phyloP scores from a whole-genome alignment of 2,888 invertebrate genomes.

The Cylindroiulus punctatus region DNA sequence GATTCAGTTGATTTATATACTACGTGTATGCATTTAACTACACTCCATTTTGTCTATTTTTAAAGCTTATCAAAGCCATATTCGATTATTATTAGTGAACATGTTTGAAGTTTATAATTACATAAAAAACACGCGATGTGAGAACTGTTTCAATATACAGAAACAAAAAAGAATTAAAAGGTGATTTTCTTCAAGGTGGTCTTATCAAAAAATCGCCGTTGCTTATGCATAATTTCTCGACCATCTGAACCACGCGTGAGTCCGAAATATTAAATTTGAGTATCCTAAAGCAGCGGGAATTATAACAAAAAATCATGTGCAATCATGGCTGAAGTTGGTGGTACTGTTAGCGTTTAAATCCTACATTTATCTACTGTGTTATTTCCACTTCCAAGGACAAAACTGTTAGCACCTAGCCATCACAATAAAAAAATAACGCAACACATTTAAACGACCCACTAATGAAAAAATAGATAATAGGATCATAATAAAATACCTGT shows the following conservation, averaged over 20 bases:
- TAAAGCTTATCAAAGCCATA: no score
- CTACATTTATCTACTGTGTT: not conserved
- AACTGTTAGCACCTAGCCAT: not conserved
- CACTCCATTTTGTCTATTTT: no score
- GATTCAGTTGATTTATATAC: no score
- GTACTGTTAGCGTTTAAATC: not conserved
- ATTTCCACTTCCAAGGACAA: not conserved
- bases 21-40: no score
- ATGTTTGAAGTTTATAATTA: no score
- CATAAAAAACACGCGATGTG: no score
- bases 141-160: not conserved
- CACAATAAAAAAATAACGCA: not conserved
- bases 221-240: not conserved
- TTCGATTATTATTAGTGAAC: no score
- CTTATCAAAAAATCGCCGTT: not conserved
- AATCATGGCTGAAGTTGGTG: not conserved
- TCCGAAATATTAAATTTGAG: not conserved
- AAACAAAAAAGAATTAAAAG: not conserved
- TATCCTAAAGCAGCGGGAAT: not conserved
- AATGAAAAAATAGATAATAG: not conserved
- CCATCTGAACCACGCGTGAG: not conserved
- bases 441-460: not conserved
- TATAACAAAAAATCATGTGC: slow-evolving; percentile 10
- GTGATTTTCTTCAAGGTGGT: slow-evolving; percentile 15
- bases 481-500: not conserved